Conservation (phyloP, 2,888 invertebrate genomes). For the Celastrina argiolus region DNA sequence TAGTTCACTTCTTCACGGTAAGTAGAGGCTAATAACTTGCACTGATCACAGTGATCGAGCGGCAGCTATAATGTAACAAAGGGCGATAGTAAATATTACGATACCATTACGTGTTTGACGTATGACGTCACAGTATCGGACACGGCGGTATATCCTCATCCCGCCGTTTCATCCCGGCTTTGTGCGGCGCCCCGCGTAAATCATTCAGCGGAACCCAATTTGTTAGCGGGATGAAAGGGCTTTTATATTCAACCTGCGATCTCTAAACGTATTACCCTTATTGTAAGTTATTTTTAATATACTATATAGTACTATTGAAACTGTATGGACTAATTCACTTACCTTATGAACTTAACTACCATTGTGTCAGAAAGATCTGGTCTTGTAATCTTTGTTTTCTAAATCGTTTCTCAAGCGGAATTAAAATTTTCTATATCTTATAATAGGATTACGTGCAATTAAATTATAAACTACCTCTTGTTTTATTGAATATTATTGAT, state of each 20-base stretch:
- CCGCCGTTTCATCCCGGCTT: not conserved
- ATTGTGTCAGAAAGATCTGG: not conserved
- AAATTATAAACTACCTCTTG: no score
- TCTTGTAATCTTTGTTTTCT: not conserved
- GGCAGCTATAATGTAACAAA: not conserved
- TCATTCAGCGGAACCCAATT: conserved; percentile 29
- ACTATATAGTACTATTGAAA: conserved; percentile 15
- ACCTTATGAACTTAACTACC: not conserved
- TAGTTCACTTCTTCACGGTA: no score
- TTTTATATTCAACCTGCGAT: conserved; percentile 26
- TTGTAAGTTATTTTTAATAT: conserved; percentile 37
- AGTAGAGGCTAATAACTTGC: no score
- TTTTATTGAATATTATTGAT: no score
- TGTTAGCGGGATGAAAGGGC: conserved; percentile 29
- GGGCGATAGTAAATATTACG: not conserved
- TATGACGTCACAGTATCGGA: conserved; percentile 2
- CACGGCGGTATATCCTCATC: not conserved
- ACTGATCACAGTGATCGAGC: not conserved
- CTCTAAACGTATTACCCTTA: conserved; percentile 39
- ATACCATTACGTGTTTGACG: not conserved
- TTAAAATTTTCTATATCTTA: no score
- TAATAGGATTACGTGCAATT: no score
- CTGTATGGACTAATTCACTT: not conserved
- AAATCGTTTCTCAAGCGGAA: not conserved
- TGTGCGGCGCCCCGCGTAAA: conserved; percentile 26